Conservation (phyloP, 2,888 invertebrate genomes). For the Xestoiulus laeticollis region DNA sequence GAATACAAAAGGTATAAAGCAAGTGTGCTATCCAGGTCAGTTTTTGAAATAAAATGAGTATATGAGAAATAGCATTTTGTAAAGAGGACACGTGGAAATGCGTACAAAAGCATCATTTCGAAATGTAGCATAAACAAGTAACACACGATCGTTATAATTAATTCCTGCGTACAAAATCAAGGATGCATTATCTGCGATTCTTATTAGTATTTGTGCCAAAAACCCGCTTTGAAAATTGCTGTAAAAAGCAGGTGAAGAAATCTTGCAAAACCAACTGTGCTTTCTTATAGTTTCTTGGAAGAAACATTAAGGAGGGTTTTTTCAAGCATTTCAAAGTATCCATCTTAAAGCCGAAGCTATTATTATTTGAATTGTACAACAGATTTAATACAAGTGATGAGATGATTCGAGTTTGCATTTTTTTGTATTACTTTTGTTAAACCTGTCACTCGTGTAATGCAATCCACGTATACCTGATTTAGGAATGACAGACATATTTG, state of each 20-base stretch:
- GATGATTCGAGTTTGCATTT: conserved; percentile 45
- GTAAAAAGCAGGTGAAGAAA: background rate
- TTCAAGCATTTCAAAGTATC: background rate
- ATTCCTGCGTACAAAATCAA: background rate
- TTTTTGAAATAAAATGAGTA: background rate
- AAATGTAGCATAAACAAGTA: background rate
- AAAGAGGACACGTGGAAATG: background rate
- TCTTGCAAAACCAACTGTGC: background rate
- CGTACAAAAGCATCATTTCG: background rate
- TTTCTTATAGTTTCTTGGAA: background rate
- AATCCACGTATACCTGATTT: conserved; percentile 40
- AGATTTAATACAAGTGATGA: conserved; percentile 46
- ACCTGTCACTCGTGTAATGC: conserved; percentile 45
- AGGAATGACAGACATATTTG: conserved; percentile 39
- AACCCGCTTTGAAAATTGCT: background rate
- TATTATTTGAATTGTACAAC: background rate
- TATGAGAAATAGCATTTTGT: background rate
- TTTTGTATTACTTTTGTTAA: conserved; percentile 37
- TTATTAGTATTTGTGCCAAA: conserved; percentile 28
- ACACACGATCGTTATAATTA: background rate
- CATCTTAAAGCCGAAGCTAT: background rate
- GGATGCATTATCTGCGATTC: background rate
- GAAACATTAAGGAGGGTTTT: background rate
- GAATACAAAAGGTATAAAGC: too few relatives aligned
- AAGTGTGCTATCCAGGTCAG: background rate